Conservation (phyloP, 2,888 invertebrate species). For the Papilio demoleus region DNA sequence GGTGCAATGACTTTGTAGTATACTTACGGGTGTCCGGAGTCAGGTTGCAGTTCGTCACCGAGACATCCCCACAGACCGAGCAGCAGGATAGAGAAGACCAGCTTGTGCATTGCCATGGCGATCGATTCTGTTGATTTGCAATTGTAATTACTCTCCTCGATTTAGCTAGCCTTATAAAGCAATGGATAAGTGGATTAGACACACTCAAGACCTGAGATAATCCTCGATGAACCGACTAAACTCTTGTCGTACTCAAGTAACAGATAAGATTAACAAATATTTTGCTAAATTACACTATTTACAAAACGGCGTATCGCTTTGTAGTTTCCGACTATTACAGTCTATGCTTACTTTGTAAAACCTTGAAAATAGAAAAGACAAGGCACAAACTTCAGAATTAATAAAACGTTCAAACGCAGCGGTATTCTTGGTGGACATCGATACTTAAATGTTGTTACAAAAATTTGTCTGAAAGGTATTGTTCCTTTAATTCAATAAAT, state of each 20-base stretch:
- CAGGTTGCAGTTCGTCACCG: slow-evolving; percentile 8
- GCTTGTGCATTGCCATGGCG: slow-evolving; percentile 25
- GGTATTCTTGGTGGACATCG: background rate
- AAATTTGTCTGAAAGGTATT: background rate
- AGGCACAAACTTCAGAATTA: background rate
- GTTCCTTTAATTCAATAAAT: background rate
- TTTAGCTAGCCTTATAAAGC: slow-evolving; percentile 15
- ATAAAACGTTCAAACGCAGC: too few relatives aligned
- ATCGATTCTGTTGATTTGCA: background rate
- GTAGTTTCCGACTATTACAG: background rate
- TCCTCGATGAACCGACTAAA: slow-evolving; percentile 20
- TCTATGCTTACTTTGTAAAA: background rate
- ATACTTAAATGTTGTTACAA: background rate
- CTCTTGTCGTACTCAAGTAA: slow-evolving; percentile 8
- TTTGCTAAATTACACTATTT: background rate
- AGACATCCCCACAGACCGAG: slow-evolving; percentile 33
- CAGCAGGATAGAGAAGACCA: slow-evolving; percentile 22
- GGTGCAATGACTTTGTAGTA: too few relatives aligned
- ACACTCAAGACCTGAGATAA: slow-evolving; percentile 21
- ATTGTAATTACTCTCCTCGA: background rate
- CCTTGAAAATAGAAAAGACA: background rate
- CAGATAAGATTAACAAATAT: slow-evolving; percentile 23
- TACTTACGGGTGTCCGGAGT: slow-evolving; percentile 28
- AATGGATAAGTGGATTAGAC: slow-evolving; percentile 11
- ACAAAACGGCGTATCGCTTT: background rate